Base-by-base conservation (phyloP, 2,113 vertebrate genomes). In the Spheniscus mendiculus region DNA sequence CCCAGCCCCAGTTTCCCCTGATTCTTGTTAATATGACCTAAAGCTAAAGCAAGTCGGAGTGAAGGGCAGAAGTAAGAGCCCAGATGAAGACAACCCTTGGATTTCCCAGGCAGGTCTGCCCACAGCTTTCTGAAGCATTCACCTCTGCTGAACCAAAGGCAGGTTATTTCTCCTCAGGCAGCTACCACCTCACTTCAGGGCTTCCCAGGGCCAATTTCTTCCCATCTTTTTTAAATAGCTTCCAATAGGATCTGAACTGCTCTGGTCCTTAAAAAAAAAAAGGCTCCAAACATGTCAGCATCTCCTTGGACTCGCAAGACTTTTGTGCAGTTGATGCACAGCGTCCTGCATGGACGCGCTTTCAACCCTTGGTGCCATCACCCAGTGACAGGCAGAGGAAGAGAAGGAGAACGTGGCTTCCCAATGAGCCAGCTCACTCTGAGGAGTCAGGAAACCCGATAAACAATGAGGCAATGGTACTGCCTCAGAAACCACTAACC, bases 291-390 rank as follows among this genome's bases (percentile, higher is more conserved):
- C 15, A 15, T 30, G 18, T 38, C 66, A 40, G 53, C 11, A 59
- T 36, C 50, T 73, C 25, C 38, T 47, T 71, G 22, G 25, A 15
- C n/a, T 73, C 40, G 18, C 9, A 30, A 32, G 56, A 2, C 27
- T 73, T 66, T 21, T 30, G 27, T 9, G 11, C 29, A 18, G 9
- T 4, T 34, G 70, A 15, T 22, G 49, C 25, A 36, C 9, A 25
- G 25, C 12, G 9, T 15, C 40, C 44, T 47, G 16, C 4, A 0
- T 10, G 32, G 18, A 40, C 1, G 3, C 29, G 25, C 44, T 62
- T 52, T 15, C 0, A 1, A 4, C 36, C 23, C 67, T 34, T 0
- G 0, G 13, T 69, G 27, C 47, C 53, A 40, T 17, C 6, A 5
- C 16, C 12, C 26, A 9, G 58, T 26, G 76, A 23, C 1, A 3